Conservation (phyloP, 2,797 vertebrate species). For the Rhabdophis nuchalis region DNA sequence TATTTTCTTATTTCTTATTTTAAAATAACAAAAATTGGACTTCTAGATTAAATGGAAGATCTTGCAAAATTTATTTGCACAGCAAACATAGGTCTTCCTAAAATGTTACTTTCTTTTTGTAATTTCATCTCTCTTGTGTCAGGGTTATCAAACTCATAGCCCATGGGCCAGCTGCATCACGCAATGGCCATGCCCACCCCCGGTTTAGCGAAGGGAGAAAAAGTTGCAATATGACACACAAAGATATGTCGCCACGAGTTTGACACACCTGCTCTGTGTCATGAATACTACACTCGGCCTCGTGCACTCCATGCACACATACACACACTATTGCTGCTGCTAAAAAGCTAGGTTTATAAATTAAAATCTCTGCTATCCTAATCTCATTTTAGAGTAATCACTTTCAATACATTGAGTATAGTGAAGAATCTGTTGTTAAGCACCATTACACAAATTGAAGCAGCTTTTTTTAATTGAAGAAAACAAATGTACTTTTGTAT, state of each 20-base stretch:
- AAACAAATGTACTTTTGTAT: neutral
- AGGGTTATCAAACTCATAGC: too few species aligned
- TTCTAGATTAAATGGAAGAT: neutral
- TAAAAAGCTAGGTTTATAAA: neutral
- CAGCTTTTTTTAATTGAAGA: neutral
- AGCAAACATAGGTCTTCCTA: neutral
- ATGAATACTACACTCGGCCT: neutral
- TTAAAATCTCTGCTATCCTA: neutral
- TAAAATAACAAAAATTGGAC: neutral
- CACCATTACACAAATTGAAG: neutral
- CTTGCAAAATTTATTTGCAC: neutral
- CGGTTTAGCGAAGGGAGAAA: too few species aligned
- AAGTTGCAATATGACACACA: too few species aligned
- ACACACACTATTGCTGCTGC: neutral
- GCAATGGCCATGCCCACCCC: too few species aligned
- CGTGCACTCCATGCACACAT: neutral
- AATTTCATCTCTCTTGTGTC: neutral
- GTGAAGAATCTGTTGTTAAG: neutral
- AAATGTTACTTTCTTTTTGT: neutral
- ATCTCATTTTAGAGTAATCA: neutral
- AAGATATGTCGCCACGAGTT: too few species aligned
- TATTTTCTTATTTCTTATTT: neutral
- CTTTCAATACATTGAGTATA: neutral
- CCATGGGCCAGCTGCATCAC: too few species aligned
- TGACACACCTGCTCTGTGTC: neutral